Conservation (phyloP, 2,797 vertebrate species). For the Labeo calbasu region DNA sequence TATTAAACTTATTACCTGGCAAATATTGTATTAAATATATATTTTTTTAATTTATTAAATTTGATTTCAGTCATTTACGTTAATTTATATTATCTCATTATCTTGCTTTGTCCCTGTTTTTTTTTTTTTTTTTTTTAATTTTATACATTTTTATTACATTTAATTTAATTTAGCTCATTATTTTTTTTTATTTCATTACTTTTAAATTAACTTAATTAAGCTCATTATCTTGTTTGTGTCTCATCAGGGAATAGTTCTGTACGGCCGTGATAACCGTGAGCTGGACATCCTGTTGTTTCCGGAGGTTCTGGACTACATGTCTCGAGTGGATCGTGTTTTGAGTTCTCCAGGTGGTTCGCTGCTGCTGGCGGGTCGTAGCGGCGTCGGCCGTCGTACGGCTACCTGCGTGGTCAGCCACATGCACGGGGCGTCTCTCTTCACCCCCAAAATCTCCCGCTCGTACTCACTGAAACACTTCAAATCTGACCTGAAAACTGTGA, state of each 20-base stretch:
- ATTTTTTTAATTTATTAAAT: not conserved
- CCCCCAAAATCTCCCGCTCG: constrained; percentile 89
- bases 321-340: constrained; percentile 89
- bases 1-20: not conserved
- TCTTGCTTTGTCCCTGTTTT: no score
- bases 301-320: constrained; percentile 91
- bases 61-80: not conserved
- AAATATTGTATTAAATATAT: not conserved
- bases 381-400: constrained; percentile 90
- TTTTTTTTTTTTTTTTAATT: no score
- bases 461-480: constrained; percentile 93
- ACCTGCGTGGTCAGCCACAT: constrained; percentile 91
- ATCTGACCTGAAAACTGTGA: constrained; percentile 91
- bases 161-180: not conserved
- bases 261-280: constrained; percentile 90
- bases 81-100: no score
- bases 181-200: not conserved
- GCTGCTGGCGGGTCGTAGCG: constrained; percentile 91
- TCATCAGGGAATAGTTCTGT: constrained; percentile 87
- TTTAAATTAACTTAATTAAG: not conserved
- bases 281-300: constrained; percentile 91
- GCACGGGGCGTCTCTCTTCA: constrained; percentile 87
- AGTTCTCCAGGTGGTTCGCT: constrained; percentile 92
- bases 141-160: not conserved
- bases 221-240: not conserved